These are phyloP conservation scores for Fragum sueziense DNA, from an alignment of 2,888 invertebrate species.

Conservation along the genomic window DNA sequence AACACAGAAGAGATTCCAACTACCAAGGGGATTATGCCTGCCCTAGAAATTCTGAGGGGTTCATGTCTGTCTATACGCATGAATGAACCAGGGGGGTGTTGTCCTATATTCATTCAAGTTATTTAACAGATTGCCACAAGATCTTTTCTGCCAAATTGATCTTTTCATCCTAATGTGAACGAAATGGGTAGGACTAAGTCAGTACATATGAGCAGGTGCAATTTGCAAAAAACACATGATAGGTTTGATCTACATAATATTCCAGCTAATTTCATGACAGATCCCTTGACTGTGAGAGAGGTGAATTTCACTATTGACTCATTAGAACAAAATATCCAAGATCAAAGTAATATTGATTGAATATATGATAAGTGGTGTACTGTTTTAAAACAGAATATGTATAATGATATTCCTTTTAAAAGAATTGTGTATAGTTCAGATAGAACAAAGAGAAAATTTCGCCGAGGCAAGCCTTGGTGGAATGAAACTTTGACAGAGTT, in stretches of 20 bases:
- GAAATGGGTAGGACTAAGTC: no score
- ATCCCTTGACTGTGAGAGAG: background rate
- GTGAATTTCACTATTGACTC: conserved; percentile 23
- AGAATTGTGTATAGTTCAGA: background rate
- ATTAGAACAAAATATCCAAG: conserved; percentile 28
- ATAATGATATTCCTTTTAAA: background rate
- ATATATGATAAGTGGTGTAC: conserved; percentile 33
- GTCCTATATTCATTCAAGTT: no score
- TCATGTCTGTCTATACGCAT: no score
- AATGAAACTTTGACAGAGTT: conserved; percentile 19
- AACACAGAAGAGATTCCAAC: no score
- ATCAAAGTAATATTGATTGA: conserved; percentile 30
- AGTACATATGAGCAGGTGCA: no score
- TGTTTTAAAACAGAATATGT: conserved; percentile 28
- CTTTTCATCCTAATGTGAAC: background rate
- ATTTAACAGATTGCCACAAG: no score
- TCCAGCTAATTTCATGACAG: conserved; percentile 12
- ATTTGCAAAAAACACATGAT: no score
- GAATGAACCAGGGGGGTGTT: no score
- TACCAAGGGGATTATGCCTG: no score
- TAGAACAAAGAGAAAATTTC: conserved; percentile 19
- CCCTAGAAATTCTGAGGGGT: no score
- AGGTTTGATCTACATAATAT: conserved; percentile 27
- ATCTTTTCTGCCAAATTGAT: background rate
- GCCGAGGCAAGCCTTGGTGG: conserved; percentile 36